Evolutionary conservation across 2,113 vertebrate genomes (phyloP).

Genomic region (Bucco capensis): DNA sequence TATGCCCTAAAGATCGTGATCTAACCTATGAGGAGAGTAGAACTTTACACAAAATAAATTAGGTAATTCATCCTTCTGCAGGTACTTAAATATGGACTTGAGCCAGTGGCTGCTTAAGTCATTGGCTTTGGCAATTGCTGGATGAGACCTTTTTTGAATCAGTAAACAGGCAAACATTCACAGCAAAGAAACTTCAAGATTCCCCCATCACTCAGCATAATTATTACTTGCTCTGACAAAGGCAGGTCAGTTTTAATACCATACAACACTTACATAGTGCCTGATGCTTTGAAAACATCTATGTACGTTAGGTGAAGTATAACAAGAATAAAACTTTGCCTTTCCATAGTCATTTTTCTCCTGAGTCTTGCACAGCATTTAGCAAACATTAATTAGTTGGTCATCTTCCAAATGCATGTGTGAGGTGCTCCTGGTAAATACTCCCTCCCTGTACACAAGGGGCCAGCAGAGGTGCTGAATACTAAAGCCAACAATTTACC

Average conservation of each 20-base stretch:
- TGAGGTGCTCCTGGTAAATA: conserved; percentile 41
- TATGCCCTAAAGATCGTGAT: neutral
- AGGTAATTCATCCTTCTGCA: neutral
- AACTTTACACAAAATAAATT: conserved; percentile 4
- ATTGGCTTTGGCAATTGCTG: neutral
- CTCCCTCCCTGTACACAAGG: neutral
- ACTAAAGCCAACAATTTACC: neutral
- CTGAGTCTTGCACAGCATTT: neutral
- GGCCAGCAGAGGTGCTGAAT: conserved; percentile 12
- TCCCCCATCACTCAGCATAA: conserved; percentile 4
- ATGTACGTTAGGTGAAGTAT: neutral
- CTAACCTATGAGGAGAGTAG: neutral
- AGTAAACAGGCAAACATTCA: conserved; percentile 33
- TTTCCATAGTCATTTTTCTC: conserved; percentile 23
- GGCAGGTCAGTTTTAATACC: conserved; percentile 42
- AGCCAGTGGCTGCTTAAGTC: conserved; percentile 9
- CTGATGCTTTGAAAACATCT: conserved; percentile 29
- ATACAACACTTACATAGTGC: conserved; percentile 12
- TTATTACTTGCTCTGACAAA: conserved; percentile 46
- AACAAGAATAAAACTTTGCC: conserved; percentile 26
- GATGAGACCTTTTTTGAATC: conserved; percentile 25
- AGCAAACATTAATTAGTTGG: conserved; percentile 58
- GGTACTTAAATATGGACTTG: neutral
- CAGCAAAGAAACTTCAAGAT: conserved; percentile 25
- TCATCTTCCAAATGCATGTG: conserved; percentile 39